These are phyloP conservation scores for Actinia tenebrosa DNA, from an alignment of 64 coral and sea anemone species.

Conservation along the genomic window DNA sequence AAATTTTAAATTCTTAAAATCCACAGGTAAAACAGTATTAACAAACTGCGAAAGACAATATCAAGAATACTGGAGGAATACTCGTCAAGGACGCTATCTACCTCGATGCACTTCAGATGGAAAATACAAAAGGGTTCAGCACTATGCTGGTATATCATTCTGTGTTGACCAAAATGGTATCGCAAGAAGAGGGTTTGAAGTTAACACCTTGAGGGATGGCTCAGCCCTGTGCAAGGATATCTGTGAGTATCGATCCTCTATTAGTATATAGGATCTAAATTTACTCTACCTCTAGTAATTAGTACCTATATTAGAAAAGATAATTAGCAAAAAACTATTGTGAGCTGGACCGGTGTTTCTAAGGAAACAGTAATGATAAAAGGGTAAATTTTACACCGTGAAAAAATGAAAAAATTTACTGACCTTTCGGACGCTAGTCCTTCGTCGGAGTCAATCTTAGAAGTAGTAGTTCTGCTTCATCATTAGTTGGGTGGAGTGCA, in stretches of 20 bases:
- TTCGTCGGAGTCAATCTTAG: too few species aligned
- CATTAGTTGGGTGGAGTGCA: neutral
- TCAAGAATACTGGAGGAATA: conserved; percentile 53
- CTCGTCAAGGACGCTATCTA: conserved; percentile 36
- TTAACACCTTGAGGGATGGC: conserved; percentile 21
- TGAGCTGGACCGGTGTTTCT: too few species aligned
- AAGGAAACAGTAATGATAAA: too few species aligned
- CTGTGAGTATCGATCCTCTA: neutral
- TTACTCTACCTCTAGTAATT: too few species aligned
- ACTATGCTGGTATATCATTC: conserved; percentile 48
- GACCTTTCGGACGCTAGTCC: too few species aligned
- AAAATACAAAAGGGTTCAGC: conserved; percentile 47
- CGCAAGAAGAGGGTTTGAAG: conserved; percentile 20
- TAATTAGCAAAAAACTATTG: too few species aligned
- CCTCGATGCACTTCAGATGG: conserved; percentile 72
- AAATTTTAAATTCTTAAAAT: neutral
- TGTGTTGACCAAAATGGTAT: conserved; percentile 76
- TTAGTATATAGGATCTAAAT: too few species aligned
- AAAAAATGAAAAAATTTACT: too few species aligned
- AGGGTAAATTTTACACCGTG: too few species aligned
- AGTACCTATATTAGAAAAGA: too few species aligned
- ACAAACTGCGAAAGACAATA: conserved; percentile 70
- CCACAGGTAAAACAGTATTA: conserved; percentile 23
- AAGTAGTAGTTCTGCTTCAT: too few species aligned
- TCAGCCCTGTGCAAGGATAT: conserved; percentile 34